phyloP scores from a whole-genome alignment of 1,140 invertebrate genomes.

The Drosophila tsacasi region DNA sequence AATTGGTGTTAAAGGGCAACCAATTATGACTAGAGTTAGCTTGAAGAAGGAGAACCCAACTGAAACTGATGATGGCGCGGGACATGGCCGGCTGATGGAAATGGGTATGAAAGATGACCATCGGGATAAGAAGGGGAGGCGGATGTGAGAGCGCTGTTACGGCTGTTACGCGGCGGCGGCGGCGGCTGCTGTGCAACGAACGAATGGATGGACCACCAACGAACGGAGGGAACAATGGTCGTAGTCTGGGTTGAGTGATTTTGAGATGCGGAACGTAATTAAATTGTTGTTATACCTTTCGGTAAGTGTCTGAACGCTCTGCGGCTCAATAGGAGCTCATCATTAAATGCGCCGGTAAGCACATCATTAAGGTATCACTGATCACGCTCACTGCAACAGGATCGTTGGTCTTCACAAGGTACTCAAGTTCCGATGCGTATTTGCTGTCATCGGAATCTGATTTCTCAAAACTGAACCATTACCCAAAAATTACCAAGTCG shows the following conservation, averaged over 20 bases:
- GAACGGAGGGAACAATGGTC: constrained; percentile 15
- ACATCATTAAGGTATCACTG: constrained; percentile 42
- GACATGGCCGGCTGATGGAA: constrained; percentile 21
- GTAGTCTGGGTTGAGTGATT: constrained; percentile 24
- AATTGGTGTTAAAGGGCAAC: constrained; percentile 12
- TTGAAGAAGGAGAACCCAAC: constrained; percentile 2
- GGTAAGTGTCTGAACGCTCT: constrained; percentile 41
- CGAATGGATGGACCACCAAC: constrained; percentile 4
- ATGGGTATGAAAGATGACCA: constrained; percentile 19
- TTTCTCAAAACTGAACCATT: constrained; percentile 55
- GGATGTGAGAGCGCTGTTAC: constrained; percentile 9
- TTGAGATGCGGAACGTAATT: constrained; percentile 30
- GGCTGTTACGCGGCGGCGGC: background rate
- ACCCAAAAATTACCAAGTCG: constrained; percentile 54
- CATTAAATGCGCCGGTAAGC: background rate
- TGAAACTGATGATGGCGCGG: constrained; percentile 8
- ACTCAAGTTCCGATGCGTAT: constrained; percentile 45
- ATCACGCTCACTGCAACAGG: constrained; percentile 57
- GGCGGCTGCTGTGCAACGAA: constrained; percentile 8
- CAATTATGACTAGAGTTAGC: constrained; percentile 22
- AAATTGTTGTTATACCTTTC: constrained; percentile 59
- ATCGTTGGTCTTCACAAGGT: constrained; percentile 48
- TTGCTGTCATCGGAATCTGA: constrained; percentile 71
- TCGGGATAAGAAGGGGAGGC: background rate
- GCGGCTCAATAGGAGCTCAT: background rate